Evolutionary conservation across 2,888 invertebrate species (phyloP).

Genomic region (Lomographa bimaculata): DNA sequence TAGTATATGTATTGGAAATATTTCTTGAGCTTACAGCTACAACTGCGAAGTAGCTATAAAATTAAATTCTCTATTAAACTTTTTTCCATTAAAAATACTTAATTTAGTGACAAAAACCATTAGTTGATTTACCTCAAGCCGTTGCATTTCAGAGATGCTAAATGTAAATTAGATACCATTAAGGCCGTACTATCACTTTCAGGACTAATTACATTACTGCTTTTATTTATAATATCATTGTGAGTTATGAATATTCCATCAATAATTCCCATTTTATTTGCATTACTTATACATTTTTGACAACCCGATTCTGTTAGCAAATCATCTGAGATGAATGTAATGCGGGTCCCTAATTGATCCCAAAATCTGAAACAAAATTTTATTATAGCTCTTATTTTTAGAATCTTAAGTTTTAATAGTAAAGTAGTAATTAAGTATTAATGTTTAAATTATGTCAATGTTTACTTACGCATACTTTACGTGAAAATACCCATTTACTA

Average conservation of each 20-base stretch:
- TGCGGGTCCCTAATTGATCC: slow-evolving; percentile 12
- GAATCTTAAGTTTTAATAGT: too few species aligned
- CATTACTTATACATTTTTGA: slow-evolving; percentile 10
- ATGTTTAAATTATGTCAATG: too few species aligned
- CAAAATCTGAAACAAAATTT: slow-evolving; percentile 28
- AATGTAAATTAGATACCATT: slow-evolving; percentile 19
- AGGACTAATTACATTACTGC: neutral
- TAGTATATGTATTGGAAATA: neutral
- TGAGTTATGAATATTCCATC: slow-evolving; percentile 25
- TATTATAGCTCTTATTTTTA: too few species aligned
- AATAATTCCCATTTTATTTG: slow-evolving; percentile 13
- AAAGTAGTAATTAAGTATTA: too few species aligned
- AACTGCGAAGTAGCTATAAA: slow-evolving; percentile 27
- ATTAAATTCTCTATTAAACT: too few species aligned
- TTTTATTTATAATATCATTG: neutral
- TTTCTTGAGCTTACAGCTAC: slow-evolving; percentile 3
- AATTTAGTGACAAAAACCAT: too few species aligned
- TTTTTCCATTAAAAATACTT: too few species aligned
- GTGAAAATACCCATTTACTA: slow-evolving; percentile 21
- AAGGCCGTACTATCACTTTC: slow-evolving; percentile 2
- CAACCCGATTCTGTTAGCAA: slow-evolving; percentile 15
- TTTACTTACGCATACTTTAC: slow-evolving; percentile 23
- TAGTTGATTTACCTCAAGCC: slow-evolving; percentile 21
- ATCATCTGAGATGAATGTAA: slow-evolving; percentile 16
- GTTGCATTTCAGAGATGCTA: slow-evolving; percentile 5